Conservation (phyloP, 37 sponge, comb jelly and placozoan genomes). For the Aplysina aerophoba region DNA sequence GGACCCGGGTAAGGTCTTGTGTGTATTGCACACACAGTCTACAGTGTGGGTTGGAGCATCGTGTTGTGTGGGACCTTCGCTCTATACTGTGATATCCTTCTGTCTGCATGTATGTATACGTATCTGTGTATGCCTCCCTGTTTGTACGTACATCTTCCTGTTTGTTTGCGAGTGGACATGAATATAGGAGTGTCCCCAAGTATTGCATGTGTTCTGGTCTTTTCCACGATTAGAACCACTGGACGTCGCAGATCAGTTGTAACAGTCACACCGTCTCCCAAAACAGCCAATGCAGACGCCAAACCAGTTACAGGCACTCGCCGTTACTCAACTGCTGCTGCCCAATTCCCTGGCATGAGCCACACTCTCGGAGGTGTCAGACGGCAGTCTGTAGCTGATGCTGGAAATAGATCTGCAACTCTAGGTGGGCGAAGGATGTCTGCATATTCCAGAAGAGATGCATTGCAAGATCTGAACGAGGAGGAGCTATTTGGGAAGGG, state of each 20-base stretch:
- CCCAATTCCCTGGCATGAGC: background rate
- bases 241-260: conserved; percentile 13
- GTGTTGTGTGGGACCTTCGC: too few relatives aligned
- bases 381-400: background rate
- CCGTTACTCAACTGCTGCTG: background rate
- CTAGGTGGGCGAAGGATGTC: conserved; percentile 10
- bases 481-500: background rate
- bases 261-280: background rate
- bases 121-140: conserved; percentile 14
- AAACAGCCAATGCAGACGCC: too few relatives aligned
- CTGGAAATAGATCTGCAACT: conserved; percentile 2
- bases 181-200: background rate
- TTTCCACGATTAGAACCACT: background rate
- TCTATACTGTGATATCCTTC: background rate
- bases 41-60: background rate
- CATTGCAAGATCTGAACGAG: background rate
- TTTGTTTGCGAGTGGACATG: background rate
- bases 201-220: background rate
- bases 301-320: background rate
- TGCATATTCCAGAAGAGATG: too few relatives aligned
- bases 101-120: conserved; percentile 25
- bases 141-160: background rate
- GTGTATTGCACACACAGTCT: background rate
- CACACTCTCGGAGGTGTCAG: background rate
- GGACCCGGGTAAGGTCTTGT: background rate